Evolutionary conservation across 2,888 invertebrate genomes (phyloP).

Genomic region (Laothoe populi): DNA sequence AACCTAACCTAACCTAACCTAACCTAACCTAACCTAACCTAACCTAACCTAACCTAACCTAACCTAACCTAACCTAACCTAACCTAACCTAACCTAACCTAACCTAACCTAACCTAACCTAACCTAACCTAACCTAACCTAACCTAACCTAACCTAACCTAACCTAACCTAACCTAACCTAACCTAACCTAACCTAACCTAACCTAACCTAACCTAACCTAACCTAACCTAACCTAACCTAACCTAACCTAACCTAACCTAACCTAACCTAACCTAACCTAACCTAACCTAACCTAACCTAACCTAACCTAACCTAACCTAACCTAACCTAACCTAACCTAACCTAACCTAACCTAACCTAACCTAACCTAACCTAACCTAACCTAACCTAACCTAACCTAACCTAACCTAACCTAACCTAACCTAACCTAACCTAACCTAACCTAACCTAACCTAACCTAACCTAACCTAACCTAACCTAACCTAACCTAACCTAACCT

Average conservation of each 20-base stretch:
- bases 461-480: slow-evolving; percentile 31
- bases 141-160: too few relatives aligned
- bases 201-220: slow-evolving; percentile 33
- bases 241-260: slow-evolving; percentile 31
- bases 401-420: slow-evolving; percentile 16
- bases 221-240: slow-evolving; percentile 33
- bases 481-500: slow-evolving; percentile 31
- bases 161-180: too few relatives aligned
- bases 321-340: slow-evolving; percentile 32
- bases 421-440: slow-evolving; percentile 15
- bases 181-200: too few relatives aligned
- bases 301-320: slow-evolving; percentile 31
- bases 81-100: too few relatives aligned
- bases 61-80: too few relatives aligned
- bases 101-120: too few relatives aligned
- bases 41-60: too few relatives aligned
- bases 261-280: slow-evolving; percentile 30
- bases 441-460: slow-evolving; percentile 29
- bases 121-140: too few relatives aligned
- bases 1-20: too few relatives aligned
- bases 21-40: too few relatives aligned
- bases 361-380: slow-evolving; percentile 31
- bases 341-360: slow-evolving; percentile 33
- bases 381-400: slow-evolving; percentile 30
- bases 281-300: slow-evolving; percentile 29